These are phyloP conservation scores for Mallateleia sp. DNA, from an alignment of 2,888 invertebrate genomes.

Conservation along the genomic window DNA sequence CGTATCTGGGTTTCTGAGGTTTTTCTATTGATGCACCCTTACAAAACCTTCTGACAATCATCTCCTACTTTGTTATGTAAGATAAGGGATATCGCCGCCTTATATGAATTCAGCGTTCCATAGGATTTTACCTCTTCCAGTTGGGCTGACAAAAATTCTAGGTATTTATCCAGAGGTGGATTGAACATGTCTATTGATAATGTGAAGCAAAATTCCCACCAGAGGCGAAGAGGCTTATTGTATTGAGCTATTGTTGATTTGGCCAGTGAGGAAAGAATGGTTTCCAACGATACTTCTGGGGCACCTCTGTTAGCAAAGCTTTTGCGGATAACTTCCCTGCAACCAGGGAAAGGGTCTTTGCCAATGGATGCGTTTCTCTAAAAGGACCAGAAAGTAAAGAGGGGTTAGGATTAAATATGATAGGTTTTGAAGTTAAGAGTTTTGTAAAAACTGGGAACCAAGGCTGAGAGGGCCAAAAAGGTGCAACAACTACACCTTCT, in stretches of 20 bases:
- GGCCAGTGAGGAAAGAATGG: conserved; percentile 27
- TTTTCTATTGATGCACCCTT: conserved; percentile 48
- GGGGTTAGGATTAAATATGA: conserved; percentile 51
- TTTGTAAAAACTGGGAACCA: conserved; percentile 73
- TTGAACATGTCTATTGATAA: no score
- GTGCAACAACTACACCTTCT: not conserved
- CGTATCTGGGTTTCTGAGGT: conserved; percentile 64
- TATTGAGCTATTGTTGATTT: conserved; percentile 41
- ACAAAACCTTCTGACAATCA: conserved; percentile 53
- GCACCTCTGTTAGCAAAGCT: conserved; percentile 20
- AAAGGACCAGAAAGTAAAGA: conserved; percentile 61
- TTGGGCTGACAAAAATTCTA: not conserved
- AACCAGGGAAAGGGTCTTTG: conserved; percentile 42
- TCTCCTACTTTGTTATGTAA: conserved; percentile 16
- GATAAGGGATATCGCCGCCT: conserved; percentile 42
- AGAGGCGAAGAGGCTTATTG: not conserved
- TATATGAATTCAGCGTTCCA: conserved; percentile 6
- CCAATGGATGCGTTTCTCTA: conserved; percentile 39
- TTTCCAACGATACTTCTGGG: conserved; percentile 10
- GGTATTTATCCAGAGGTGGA: no score
- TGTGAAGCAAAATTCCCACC: conserved; percentile 19
- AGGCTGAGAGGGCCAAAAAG: conserved; percentile 70
- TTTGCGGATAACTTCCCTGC: conserved; percentile 40
- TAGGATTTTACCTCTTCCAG: not conserved
- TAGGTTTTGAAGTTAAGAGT: not conserved